A percentile compares a stretch with the other conserved stretches of the same genome.
phyloP scores from a whole-genome alignment of 2,797 vertebrate genomes.

The Sebastes umbrosus region DNA sequence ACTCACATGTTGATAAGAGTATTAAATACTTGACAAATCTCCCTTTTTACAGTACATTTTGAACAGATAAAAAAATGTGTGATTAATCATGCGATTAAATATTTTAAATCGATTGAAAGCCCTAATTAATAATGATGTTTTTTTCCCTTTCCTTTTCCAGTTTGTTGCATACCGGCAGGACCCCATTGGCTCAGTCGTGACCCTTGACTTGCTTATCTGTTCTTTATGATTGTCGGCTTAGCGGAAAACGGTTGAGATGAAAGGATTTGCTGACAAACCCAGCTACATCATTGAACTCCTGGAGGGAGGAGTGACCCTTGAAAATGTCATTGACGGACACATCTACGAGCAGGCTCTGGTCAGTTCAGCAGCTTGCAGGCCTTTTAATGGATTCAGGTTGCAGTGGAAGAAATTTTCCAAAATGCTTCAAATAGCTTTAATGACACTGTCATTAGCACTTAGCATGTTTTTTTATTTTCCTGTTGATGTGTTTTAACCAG shows the following conservation, averaged over 20 bases:
- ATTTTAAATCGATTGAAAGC: no score
- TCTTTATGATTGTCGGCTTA: constrained; percentile 99
- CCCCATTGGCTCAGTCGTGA: constrained; percentile 94
- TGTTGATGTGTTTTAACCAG: neutral
- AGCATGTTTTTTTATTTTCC: neutral
- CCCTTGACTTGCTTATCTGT: constrained; percentile 88
- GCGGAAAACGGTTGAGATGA: constrained; percentile 99
- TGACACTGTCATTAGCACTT: neutral
- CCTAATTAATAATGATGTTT: neutral
- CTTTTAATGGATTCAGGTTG: neutral
- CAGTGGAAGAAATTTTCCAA: neutral
- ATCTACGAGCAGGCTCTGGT: constrained; percentile 95
- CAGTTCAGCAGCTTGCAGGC: constrained; percentile 58
- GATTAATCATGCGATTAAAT: neutral
- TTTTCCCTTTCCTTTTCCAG: constrained; percentile 69
- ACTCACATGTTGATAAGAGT: no score
- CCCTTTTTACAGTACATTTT: no score
- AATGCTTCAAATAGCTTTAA: neutral
- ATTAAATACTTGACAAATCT: no score
- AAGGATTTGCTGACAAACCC: constrained; percentile 97
- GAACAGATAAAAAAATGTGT: neutral
- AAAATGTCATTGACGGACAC: constrained; percentile 94
- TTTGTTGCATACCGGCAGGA: constrained; percentile 99
- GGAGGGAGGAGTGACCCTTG: constrained; percentile 92
- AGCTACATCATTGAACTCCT: constrained; percentile 94